phyloP scores from a whole-genome alignment of 1,140 invertebrate species.

The Kradibia gibbosae region DNA sequence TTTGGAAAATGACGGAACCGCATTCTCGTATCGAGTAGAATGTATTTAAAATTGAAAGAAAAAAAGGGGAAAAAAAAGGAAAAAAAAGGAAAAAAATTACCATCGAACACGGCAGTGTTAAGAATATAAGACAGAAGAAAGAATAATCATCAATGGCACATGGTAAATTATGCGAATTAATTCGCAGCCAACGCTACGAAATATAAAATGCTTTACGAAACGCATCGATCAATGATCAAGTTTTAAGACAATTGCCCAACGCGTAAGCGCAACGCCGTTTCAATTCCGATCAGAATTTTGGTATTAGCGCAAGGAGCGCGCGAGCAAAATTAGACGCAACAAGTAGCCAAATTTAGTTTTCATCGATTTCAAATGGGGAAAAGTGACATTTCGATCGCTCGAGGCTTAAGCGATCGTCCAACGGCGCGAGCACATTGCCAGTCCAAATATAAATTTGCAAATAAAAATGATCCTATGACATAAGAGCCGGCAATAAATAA shows the following conservation, averaged over 20 bases:
- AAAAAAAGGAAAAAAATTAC: too few species aligned
- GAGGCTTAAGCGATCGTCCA: not conserved
- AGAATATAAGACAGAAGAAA: too few species aligned
- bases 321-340: constrained; percentile 32
- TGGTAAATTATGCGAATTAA: too few species aligned
- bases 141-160: too few species aligned
- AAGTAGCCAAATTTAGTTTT: constrained; percentile 19
- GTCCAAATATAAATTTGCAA: not conserved
- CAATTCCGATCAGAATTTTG: not conserved
- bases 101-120: too few species aligned
- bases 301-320: not conserved
- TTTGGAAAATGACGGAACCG: too few species aligned
- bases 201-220: constrained; percentile 8
- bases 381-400: not conserved
- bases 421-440: not conserved
- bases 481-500: not conserved
- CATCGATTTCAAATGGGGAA: not conserved
- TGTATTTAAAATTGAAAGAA: too few species aligned
- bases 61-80: too few species aligned
- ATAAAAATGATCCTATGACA: not conserved
- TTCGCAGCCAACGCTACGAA: too few species aligned
- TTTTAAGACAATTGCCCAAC: not conserved
- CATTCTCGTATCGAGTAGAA: too few species aligned
- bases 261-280: not conserved
- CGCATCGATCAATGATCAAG: not conserved